Evolutionary conservation across 2,888 invertebrate genomes (phyloP), one percentile per base, ranked within the genome.

Genomic region (Himalopsyche kuldschensis): DNA sequence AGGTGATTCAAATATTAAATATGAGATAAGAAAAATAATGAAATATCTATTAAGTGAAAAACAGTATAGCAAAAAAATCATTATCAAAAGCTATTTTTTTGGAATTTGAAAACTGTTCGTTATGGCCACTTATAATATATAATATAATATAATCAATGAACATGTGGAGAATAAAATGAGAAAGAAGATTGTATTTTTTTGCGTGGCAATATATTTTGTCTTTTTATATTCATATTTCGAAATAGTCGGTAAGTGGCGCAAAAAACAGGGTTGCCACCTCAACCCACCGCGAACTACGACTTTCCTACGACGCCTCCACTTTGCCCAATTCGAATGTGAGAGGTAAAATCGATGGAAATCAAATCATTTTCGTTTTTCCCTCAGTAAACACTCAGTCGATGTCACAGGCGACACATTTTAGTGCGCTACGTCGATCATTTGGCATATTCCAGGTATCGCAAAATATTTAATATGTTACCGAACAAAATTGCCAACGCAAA

Each of bases 321-420:
- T 55, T 55, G 35, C 35, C 79, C 35, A 27, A 69, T 20, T 47
- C 35, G 78, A 55, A 63, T 30, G 35, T 80, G 78, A 47, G 48
- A 32, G 48, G 47, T 20, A 35, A 63, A 83, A 84, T 82, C 84
- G 84, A 84, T 84, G 84, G 83, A 83, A 84, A 84, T 84, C 84
- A 83, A 84, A 84, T 84, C 84, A 84, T 84, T 84, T 84, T 83
- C 84, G 84, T 83, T 83, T 84, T 83, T 79, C 83, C 78, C 31
- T 83, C 80, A 69, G 83, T 84, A 84, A 84, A 84, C 81, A 84
- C 82, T 84, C 83, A 47, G 84, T 79, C 84, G 63, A 76, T 79
- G 81, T 81, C 79, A 75, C 31, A 20, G 46, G 69, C 78, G 80
- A 63, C 77, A 80, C 75, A 80, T 83, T 48, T 75, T 77, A 30